Evolutionary conservation across 2,797 vertebrate species (phyloP), one percentile per base, ranked within the genome.

Genomic region (Oryzias sinensis): DNA sequence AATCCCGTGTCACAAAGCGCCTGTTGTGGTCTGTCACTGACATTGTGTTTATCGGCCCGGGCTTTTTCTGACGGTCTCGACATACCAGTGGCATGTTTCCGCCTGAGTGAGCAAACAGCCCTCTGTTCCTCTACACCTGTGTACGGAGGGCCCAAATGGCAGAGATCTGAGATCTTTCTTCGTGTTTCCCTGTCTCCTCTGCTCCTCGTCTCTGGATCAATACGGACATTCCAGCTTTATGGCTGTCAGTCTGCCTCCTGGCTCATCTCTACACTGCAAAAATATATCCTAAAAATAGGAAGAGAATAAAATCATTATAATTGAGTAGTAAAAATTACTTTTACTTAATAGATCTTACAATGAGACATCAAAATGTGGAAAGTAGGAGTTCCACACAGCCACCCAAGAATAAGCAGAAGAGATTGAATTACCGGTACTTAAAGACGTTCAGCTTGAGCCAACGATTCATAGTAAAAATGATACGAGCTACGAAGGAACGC

Each of bases 71-170:
- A 47, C 41, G 80, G 78, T 81, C 62, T 49, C 43, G 8, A 87
- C 85, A 86, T 65, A 77, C 41, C 69, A 76, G 54, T 44, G 20
- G 85, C 85, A 85, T 62, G 62, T 70, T 87, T 87, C 84, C 78
- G 86, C 81, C 68, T 83, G 82, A 84, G 70, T 77, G 48, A 73
- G 63, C 87, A 85, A 82, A 80, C 77, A 55, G 59, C 52, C 22
- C 41, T 45, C 53, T 46, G 20, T 14, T 46, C 49, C 61, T 5
- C 58, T 51, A 22, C 68, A 79, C 77, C 81, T 85, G 73, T 43
- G 46, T 66, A 59, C n/a, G 40, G 50, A 42, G 51, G 62, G 62
- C 57, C 57, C 56, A 47, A 53, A 70, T 2, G 53, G 75, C 20
- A 79, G 70, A 66, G 62, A 69, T 71, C 44, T 67, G 33, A 69